These are phyloP conservation scores for Crematogaster levior DNA, from an alignment of 2,888 invertebrate species.

Conservation along the genomic window DNA sequence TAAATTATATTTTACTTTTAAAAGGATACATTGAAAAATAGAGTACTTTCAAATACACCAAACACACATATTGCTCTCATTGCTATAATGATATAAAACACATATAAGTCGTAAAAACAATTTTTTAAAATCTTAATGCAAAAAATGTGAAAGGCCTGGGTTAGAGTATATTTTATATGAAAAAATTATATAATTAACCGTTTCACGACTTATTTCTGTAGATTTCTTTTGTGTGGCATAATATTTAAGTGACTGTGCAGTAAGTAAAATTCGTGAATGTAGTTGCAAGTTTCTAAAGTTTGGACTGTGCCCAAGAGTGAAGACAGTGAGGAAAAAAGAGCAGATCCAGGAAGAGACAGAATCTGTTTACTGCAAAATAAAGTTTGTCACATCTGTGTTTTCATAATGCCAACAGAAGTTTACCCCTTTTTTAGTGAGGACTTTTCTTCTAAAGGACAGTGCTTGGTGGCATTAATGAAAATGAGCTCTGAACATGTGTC, in stretches of 20 bases:
- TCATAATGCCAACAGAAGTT: conserved; percentile 38
- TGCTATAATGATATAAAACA: neutral
- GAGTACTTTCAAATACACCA: neutral
- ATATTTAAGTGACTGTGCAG: conserved; percentile 80
- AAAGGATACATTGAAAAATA: neutral
- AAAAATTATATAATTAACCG: conserved; percentile 47
- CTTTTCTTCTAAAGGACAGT: conserved; percentile 73
- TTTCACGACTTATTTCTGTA: conserved; percentile 60
- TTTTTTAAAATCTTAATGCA: conserved; percentile 30
- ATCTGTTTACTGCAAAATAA: conserved; percentile 42
- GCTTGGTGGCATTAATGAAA: conserved; percentile 73
- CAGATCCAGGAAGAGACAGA: conserved; percentile 52
- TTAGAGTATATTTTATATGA: conserved; percentile 52
- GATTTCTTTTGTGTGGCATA: conserved; percentile 72
- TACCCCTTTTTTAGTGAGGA: conserved; percentile 54
- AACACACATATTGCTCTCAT: neutral
- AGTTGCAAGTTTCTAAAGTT: conserved; percentile 63
- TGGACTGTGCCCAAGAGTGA: conserved; percentile 63
- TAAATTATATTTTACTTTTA: neutral
- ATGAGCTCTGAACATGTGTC: conserved; percentile 78
- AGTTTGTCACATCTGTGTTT: conserved; percentile 60
- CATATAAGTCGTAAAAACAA: conserved; percentile 1
- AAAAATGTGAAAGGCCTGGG: conserved; percentile 65
- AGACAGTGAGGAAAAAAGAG: conserved; percentile 44
- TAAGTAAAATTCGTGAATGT: conserved; percentile 65